Base-by-base conservation (phyloP, 1,140 invertebrate species). In the Drosophila albomicans region DNA sequence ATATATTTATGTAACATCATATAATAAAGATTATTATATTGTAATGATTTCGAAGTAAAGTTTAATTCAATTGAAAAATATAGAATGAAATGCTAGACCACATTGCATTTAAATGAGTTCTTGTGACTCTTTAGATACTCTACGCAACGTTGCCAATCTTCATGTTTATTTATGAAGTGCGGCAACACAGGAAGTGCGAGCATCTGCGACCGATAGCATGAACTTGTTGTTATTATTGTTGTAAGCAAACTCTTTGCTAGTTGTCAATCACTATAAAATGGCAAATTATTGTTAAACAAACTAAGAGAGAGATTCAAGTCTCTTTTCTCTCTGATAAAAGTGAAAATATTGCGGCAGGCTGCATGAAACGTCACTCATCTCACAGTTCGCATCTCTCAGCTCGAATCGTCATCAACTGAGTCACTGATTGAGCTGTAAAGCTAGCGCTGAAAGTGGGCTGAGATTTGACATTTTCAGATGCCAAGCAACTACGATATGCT, bases 231-330 rank as follows among this genome's bases (percentile, higher is more conserved):
- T 66, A 57, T 43, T 65, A 66, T 80, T 77, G 61, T 35, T 71
- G 54, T 63, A 57, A 75, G 75, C 79, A 81, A 49, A 41, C 57
- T 25, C 51, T 81, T 71, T 52, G 71, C 43, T 8, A 78, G 56
- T 73, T 66, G 72, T 2, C 72, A 79, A 79, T 79, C 43, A 61
- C 57, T 68, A 64, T 67, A 43, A 59, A 68, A 72, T 84, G 54
- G 48, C 61, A 41, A 61, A 62, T 67, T 68, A 76, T 38, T 78
- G 30, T 70, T 74, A 62, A 54, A 68, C 49, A 78, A 58, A 15
- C 15, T 20, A 51, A 7, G 30, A 32, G 30, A 28, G 13, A 54
- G n/a, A 35, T 3, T 2, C 11, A 32, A 52, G 25, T n/a, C 11
- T 13, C 4, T 32, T 28, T 10, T 7, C 11, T 6, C 28, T 13